Base-by-base conservation (phyloP, 2,797 vertebrate species). In the Phataginus tetradactyla region DNA sequence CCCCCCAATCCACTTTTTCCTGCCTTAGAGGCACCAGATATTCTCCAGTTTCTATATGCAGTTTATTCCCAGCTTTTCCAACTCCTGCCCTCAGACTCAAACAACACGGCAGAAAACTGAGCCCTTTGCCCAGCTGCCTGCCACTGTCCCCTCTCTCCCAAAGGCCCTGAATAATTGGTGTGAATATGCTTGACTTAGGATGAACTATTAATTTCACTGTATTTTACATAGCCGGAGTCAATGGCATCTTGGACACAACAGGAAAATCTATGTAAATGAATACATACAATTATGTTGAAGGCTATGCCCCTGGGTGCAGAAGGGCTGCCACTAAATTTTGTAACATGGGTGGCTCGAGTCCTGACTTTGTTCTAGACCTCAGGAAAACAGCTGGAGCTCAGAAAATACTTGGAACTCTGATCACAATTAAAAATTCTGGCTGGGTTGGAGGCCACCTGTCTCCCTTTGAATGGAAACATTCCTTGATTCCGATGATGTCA, bases 171-270 rank as follows among this genome's bases (percentile, higher is more conserved):
- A 53, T 84, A 57, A 45, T 21, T 18, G 3, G 6, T 2, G 0
- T 69, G 90, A 53, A 87, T 23, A 63, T n/a, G 63, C 74, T 79
- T 89, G 89, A 90, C 94, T 89, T 10, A 13, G 14, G 34, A 13
- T 91, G 86, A 86, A 93, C 89, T 68, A 45, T n/a, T 79, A 37
- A 90, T 77, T 91, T 79, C 17, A 91, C 78, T 94, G 68, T 63
- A 83, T 66, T 92, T 91, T 27, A 68, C 79, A 21, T 8, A 66
- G 63, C 77, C 29, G n/a, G 68, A 63, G 88, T 94, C 80, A 23
- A 49, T 59, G 66, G 74, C 85, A 63, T 94, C 93, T 84, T 34
- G 69, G 92, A 85, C 69, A 84, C 20, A 21, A 79, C 34, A 42
- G 75, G 90, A 84, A 77, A 55, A 55, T 42, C 83, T 23, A n/a